These are phyloP conservation scores for Bugulina stolonifera DNA, from an alignment of 2,888 invertebrate genomes.

Conservation along the genomic window DNA sequence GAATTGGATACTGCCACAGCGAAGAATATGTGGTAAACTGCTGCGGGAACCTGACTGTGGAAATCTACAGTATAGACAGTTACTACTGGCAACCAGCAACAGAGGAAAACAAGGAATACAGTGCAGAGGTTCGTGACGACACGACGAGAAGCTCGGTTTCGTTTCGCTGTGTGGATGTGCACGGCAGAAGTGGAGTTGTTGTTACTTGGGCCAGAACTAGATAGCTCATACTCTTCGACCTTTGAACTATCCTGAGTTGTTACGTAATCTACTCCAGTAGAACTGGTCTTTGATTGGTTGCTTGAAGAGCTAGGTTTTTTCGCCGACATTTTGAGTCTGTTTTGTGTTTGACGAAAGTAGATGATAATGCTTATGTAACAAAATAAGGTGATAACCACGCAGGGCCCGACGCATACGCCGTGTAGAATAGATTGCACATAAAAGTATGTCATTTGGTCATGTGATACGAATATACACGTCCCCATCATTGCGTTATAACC, in stretches of 20 bases:
- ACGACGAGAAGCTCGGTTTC: conserved; percentile 13
- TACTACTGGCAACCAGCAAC: conserved; percentile 24
- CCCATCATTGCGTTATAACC: conserved; percentile 25
- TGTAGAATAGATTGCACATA: conserved; percentile 22
- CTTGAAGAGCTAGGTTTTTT: not conserved
- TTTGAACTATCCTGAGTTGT: conserved; percentile 7
- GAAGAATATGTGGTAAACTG: conserved; percentile 6
- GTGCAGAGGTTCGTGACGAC: conserved; percentile 21
- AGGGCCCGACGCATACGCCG: conserved; percentile 14
- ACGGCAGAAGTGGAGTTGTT: not conserved
- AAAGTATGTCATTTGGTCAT: conserved; percentile 13
- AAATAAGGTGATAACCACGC: conserved; percentile 15
- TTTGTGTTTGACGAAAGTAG: conserved; percentile 1
- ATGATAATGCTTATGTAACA: conserved; percentile 23
- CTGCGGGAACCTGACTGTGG: conserved; percentile 13
- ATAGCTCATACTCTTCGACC: conserved; percentile 24
- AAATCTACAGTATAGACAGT: conserved; percentile 14
- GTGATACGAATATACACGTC: conserved; percentile 22
- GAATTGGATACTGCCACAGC: conserved; percentile 19
- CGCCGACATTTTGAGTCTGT: conserved; percentile 12
- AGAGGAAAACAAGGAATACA: conserved; percentile 14
- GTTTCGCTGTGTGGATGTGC: not conserved
- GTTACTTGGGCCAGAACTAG: conserved; percentile 15
- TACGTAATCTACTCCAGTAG: conserved; percentile 5
- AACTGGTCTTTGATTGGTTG: not conserved